Evolutionary conservation across 2,888 invertebrate species (phyloP).

Genomic region (Herminia tarsipennalis): DNA sequence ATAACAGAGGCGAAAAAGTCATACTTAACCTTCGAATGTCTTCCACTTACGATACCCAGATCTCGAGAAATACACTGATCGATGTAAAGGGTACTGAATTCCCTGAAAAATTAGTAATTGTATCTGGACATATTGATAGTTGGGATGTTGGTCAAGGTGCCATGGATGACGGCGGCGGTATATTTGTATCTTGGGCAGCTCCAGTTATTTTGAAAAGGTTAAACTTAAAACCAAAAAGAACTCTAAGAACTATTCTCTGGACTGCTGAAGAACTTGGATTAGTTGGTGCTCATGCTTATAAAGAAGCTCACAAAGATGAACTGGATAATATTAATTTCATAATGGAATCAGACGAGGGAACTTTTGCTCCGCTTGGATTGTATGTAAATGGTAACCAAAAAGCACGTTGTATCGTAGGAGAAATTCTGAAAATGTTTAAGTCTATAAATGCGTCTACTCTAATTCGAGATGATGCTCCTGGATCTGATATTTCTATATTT

Average conservation of each 20-base stretch:
- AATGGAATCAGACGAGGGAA: slow-evolving; percentile 94
- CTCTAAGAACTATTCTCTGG: slow-evolving; percentile 91
- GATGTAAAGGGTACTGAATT: slow-evolving; percentile 86
- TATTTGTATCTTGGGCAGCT: slow-evolving; percentile 92
- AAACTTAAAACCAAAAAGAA: slow-evolving; percentile 88
- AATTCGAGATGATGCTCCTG: slow-evolving; percentile 82
- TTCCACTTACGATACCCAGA: slow-evolving; percentile 83
- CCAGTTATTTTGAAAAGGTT: slow-evolving; percentile 88
- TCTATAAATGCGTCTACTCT: slow-evolving; percentile 89
- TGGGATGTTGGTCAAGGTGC: slow-evolving; percentile 96
- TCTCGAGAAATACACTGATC: slow-evolving; percentile 90
- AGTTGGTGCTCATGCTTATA: slow-evolving; percentile 88
- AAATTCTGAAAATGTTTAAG: slow-evolving; percentile 88
- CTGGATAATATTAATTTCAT: slow-evolving; percentile 89
- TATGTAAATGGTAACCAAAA: slow-evolving; percentile 86
- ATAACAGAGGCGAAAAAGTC: slow-evolving; percentile 80
- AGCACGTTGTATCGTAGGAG: slow-evolving; percentile 88
- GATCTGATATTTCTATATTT: slow-evolving; percentile 90
- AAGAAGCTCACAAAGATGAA: slow-evolving; percentile 83
- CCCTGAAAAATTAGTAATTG: slow-evolving; percentile 86
- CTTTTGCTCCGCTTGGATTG: slow-evolving; percentile 90
- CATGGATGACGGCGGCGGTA: slow-evolving; percentile 94
- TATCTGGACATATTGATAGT: slow-evolving; percentile 94
- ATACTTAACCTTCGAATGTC: slow-evolving; percentile 87
- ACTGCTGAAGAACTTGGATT: slow-evolving; percentile 92